Conservation (phyloP, 2,888 invertebrate species). For the Stenoptilia bipunctidactyla region DNA sequence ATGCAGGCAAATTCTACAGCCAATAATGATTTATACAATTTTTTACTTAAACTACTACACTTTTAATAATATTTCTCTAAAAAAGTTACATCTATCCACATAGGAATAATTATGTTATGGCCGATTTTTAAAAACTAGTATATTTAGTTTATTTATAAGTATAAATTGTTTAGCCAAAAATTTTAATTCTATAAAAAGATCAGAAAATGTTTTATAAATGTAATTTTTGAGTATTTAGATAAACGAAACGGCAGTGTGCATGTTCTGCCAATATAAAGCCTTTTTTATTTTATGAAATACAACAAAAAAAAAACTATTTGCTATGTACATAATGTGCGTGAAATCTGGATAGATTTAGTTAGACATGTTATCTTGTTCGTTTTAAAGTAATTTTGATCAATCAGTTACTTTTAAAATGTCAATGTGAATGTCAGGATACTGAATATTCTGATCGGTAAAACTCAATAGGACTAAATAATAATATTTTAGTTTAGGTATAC, state of each 20-base stretch:
- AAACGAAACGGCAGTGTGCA: slow-evolving; percentile 1
- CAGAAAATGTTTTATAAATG: no score
- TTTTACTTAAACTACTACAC: slow-evolving; percentile 11
- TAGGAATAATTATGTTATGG: slow-evolving; percentile 22
- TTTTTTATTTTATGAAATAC: slow-evolving; percentile 3
- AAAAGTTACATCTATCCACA: slow-evolving; percentile 39
- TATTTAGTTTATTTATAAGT: neutral
- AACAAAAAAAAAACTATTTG: slow-evolving; percentile 4
- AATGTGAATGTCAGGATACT: neutral
- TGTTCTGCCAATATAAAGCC: no score
- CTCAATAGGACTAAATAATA: slow-evolving; percentile 1
- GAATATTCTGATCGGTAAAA: neutral
- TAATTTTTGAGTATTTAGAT: no score
- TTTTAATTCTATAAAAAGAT: neutral
- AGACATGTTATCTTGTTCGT: no score
- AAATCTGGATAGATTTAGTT: no score
- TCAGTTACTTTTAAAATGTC: neutral
- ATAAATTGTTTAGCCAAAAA: neutral
- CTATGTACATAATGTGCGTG: no score
- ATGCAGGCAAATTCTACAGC: slow-evolving; percentile 46
- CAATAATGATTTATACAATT: slow-evolving; percentile 33
- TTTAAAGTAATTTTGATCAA: no score
- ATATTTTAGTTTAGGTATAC: neutral
- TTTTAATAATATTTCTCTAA: slow-evolving; percentile 24
- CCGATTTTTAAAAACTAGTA: slow-evolving; percentile 23